Conservation (phyloP, 2,888 invertebrate genomes). For the Hirtodrosophila duncani region DNA sequence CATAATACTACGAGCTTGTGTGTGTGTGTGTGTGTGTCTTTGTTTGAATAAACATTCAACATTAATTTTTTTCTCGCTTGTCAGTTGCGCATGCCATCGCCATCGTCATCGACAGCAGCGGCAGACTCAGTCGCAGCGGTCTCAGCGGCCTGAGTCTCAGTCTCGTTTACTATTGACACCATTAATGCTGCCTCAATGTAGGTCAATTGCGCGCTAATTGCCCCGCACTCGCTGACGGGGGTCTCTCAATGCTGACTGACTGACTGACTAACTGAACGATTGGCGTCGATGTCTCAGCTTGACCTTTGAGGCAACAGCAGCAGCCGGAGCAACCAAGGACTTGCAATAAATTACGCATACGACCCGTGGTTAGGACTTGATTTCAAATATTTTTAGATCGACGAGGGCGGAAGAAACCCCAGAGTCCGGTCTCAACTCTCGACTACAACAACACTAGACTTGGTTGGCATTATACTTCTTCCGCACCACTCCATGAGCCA, state of each 20-base stretch:
- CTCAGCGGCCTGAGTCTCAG: conserved; percentile 40
- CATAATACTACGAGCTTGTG: conserved; percentile 5
- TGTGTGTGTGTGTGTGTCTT: conserved; percentile 36
- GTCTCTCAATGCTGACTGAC: conserved; percentile 26
- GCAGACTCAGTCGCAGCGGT: neutral
- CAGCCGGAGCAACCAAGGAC: conserved; percentile 23
- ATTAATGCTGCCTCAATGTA: conserved; percentile 72
- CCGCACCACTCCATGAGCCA: neutral
- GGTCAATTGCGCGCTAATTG: conserved; percentile 74
- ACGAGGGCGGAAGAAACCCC: no score
- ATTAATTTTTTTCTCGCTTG: conserved; percentile 39
- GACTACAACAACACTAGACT: conserved; percentile 6
- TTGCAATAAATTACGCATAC: conserved; percentile 59
- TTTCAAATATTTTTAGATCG: no score
- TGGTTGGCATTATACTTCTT: conserved; percentile 12
- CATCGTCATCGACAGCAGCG: conserved; percentile 32
- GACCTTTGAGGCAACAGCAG: conserved; percentile 56
- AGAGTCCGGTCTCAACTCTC: neutral
- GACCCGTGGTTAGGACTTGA: no score
- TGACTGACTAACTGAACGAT: conserved; percentile 43
- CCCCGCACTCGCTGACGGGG: conserved; percentile 62
- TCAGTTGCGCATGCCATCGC: conserved; percentile 19
- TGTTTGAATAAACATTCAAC: conserved; percentile 59
- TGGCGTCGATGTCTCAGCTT: conserved; percentile 35
- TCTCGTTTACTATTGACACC: conserved; percentile 74